Evolutionary conservation across 2,888 invertebrate species (phyloP).

Genomic region (Drosophila aldrichi): DNA sequence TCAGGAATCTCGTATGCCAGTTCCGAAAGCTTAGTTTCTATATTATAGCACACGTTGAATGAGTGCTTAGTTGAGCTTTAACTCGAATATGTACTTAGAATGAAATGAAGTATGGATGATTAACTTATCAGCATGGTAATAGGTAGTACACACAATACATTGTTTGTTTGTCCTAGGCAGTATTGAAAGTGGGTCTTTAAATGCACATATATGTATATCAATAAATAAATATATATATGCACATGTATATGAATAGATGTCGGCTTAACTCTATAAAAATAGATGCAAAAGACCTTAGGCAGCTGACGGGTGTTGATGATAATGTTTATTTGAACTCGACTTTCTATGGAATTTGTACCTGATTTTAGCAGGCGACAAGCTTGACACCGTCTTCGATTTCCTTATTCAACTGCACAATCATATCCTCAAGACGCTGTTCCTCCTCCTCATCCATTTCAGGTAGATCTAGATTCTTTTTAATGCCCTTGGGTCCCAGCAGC

Average conservation of each 20-base stretch:
- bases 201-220: slow-evolving; percentile 23
- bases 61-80: slow-evolving; percentile 9
- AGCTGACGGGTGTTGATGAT: neutral
- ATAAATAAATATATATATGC: slow-evolving; percentile 2
- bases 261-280: slow-evolving; percentile 6
- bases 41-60: slow-evolving; percentile 2
- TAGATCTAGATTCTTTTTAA: slow-evolving; percentile 95
- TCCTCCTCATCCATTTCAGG: slow-evolving; percentile 93
- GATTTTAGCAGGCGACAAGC: neutral
- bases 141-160: slow-evolving; percentile 33
- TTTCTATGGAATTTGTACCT: slow-evolving; percentile 11
- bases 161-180: slow-evolving; percentile 47
- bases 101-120: slow-evolving; percentile 29
- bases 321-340: neutral
- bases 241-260: slow-evolving; percentile 6
- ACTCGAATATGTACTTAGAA: slow-evolving; percentile 16
- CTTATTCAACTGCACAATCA: slow-evolving; percentile 91
- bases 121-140: slow-evolving; percentile 47
- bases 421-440: slow-evolving; percentile 90
- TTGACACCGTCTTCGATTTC: slow-evolving; percentile 28
- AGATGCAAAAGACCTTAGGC: slow-evolving; percentile 23
- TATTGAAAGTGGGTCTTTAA: slow-evolving; percentile 53
- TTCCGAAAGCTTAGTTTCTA: neutral
- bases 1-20: neutral
- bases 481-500: slow-evolving; percentile 89